A percentile compares a stretch with the other conserved stretches of the same genome.
Evolutionary conservation across 2,888 invertebrate genomes (phyloP).

Genomic region (Dermolepida albohirtum): DNA sequence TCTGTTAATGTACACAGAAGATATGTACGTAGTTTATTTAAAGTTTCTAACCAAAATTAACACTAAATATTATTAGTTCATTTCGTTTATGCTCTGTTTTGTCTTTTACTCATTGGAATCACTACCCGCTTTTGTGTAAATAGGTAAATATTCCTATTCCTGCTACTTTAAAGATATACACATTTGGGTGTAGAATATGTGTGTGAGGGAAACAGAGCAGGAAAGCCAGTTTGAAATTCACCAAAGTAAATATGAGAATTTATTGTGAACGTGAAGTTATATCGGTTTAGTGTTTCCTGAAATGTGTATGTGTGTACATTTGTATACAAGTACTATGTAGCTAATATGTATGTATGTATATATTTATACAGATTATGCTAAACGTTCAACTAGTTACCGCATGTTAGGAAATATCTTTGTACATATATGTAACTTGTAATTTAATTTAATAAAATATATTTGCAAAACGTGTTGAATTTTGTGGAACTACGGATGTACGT

Average conservation of each 20-base stretch:
- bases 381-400: slow-evolving; percentile 15
- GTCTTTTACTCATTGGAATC: neutral
- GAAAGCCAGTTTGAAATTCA: slow-evolving; percentile 31
- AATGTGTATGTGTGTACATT: slow-evolving; percentile 1
- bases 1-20: neutral
- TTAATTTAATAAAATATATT: slow-evolving; percentile 19
- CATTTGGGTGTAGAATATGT: slow-evolving; percentile 8
- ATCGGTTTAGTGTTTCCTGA: slow-evolving; percentile 20
- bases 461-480: slow-evolving; percentile 6
- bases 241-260: slow-evolving; percentile 26
- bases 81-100: neutral
- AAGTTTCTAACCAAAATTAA: slow-evolving; percentile 5
- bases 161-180: neutral
- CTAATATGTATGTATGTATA: slow-evolving; percentile 16
- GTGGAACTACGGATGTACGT: no score
- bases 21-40: slow-evolving; percentile 6
- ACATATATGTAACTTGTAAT: slow-evolving; percentile 15
- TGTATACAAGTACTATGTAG: slow-evolving; percentile 8
- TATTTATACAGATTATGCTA: slow-evolving; percentile 11
- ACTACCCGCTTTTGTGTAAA: slow-evolving; percentile 11
- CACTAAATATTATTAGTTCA: slow-evolving; percentile 6
- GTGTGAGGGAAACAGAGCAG: slow-evolving; percentile 2
- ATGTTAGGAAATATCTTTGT: slow-evolving; percentile 22
- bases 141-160: neutral
- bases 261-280: slow-evolving; percentile 12